Conservation (phyloP, 2,797 vertebrate genomes). For the Orientallactaga sibirica region DNA sequence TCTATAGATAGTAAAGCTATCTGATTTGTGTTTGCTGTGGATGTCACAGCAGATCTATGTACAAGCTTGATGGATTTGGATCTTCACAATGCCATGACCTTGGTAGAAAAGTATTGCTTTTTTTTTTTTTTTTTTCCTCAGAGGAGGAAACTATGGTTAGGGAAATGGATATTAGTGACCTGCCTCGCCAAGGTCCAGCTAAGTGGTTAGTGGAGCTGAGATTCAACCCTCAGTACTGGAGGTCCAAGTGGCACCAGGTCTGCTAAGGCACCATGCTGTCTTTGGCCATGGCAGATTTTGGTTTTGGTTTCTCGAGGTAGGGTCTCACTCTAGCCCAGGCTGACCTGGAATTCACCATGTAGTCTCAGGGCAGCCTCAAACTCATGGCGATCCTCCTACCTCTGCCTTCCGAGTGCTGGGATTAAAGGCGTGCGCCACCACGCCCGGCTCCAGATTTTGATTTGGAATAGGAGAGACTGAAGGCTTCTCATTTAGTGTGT, state of each 20-base stretch:
- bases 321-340: no score
- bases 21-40: neutral
- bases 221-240: neutral
- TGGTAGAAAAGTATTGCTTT: neutral
- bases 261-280: neutral
- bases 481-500: neutral
- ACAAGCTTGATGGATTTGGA: neutral
- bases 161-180: neutral
- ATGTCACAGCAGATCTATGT: neutral
- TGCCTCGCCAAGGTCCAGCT: rapidly evolving
- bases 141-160: neutral
- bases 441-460: neutral
- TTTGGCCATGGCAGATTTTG: neutral
- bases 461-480: neutral
- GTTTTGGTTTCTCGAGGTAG: neutral
- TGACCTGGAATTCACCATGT: no score
- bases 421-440: no score
- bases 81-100: neutral
- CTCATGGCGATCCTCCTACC: no score
- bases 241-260: neutral
- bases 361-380: no score
- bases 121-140: neutral
- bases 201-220: neutral
- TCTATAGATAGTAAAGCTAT: neutral
- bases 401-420: no score